Conservation (phyloP, 2,113 vertebrate species). For the Clarias batrachus region DNA sequence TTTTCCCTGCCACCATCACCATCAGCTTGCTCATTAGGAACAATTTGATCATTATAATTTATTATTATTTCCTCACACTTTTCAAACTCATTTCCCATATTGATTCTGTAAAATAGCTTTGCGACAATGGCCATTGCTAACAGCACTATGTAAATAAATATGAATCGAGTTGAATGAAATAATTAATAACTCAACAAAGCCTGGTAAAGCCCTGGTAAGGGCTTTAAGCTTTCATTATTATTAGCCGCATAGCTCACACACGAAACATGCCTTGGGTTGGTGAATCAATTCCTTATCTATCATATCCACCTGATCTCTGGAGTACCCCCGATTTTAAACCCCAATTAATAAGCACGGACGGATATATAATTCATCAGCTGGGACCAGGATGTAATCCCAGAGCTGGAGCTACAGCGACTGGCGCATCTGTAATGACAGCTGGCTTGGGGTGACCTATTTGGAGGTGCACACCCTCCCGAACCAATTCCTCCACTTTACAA, state of each 20-base stretch:
- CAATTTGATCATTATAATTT: no score
- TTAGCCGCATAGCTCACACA: background rate
- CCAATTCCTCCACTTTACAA: background rate
- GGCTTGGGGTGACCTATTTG: slow-evolving; percentile 12
- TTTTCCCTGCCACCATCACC: no score
- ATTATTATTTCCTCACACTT: no score
- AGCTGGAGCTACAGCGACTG: slow-evolving; percentile 1
- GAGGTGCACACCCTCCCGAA: background rate
- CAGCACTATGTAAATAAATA: no score
- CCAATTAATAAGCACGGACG: slow-evolving; percentile 34
- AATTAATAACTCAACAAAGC: background rate
- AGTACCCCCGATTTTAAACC: slow-evolving; percentile 18
- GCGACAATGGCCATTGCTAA: no score
- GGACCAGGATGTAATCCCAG: slow-evolving; percentile 10
- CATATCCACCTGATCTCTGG: slow-evolving; percentile 1
- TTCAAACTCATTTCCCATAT: no score
- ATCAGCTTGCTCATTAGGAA: no score
- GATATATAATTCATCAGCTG: slow-evolving; percentile 40
- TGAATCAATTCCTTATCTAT: background rate
- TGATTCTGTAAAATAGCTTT: no score
- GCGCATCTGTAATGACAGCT: slow-evolving; percentile 42
- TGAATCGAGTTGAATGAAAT: background rate
- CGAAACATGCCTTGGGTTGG: background rate
- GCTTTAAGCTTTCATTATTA: background rate
- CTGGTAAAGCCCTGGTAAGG: background rate